A percentile compares a stretch with the other conserved stretches of the same genome.
phyloP scores from a whole-genome alignment of 2,888 invertebrate genomes.

The Gortyna flavago region DNA sequence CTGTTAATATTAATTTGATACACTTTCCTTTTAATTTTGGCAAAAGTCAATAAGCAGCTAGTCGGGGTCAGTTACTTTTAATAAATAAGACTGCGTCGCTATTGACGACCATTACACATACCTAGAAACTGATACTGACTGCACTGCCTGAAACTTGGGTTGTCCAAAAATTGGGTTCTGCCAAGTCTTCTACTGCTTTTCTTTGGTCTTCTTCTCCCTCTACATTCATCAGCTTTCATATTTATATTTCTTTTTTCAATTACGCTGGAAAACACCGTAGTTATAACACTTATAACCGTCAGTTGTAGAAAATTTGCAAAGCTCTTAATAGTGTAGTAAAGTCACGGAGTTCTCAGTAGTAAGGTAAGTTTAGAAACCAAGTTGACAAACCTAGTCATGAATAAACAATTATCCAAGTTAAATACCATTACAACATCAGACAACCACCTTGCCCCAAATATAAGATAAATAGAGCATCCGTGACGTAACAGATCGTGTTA shows the following conservation, averaged over 20 bases:
- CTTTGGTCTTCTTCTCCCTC: not conserved
- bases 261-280: not conserved
- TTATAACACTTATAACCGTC: not conserved
- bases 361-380: not conserved
- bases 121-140: not conserved
- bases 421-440: constrained; percentile 37
- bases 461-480: constrained; percentile 58
- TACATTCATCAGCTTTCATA: not conserved
- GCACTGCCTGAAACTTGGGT: not conserved
- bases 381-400: constrained; percentile 17
- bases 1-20: constrained; percentile 13
- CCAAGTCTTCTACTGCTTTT: not conserved
- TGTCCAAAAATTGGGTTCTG: not conserved
- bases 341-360: not conserved
- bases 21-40: not conserved
- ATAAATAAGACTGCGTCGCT: not conserved
- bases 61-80: not conserved
- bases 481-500: constrained; percentile 59
- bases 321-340: not conserved
- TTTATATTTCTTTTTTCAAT: not conserved
- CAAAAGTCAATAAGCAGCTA: not conserved
- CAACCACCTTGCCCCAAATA: constrained; percentile 60
- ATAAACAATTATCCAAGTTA: constrained; percentile 33
- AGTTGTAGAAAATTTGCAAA: not conserved
- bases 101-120: not conserved